A percentile compares a stretch with the other conserved stretches of the same genome.
phyloP scores from a whole-genome alignment of 2,888 invertebrate genomes.

The Masnerella sp. region DNA sequence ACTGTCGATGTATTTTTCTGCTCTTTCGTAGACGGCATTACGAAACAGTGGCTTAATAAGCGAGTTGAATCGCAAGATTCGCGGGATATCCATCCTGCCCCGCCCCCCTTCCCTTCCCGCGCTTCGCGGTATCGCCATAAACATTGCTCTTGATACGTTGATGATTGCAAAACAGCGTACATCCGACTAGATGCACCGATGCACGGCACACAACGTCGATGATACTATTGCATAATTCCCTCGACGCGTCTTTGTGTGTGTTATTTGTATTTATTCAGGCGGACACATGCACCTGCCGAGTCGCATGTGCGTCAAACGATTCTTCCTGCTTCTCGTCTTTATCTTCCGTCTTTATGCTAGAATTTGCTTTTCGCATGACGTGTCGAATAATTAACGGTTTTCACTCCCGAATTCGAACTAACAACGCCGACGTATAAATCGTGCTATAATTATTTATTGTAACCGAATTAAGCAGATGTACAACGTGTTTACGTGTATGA shows the following conservation, averaged over 20 bases:
- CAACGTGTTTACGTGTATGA: too few relatives aligned
- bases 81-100: conserved; percentile 63
- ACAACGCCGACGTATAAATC: too few relatives aligned
- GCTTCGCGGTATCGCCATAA: conserved; percentile 68
- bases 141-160: conserved; percentile 72
- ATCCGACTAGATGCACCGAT: conserved; percentile 75
- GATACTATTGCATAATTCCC: conserved; percentile 59
- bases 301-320: conserved; percentile 45
- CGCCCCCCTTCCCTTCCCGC: conserved; percentile 33
- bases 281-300: conserved; percentile 44
- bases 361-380: conserved; percentile 10
- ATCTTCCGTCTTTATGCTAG: conserved; percentile 36
- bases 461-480: too few relatives aligned
- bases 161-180: conserved; percentile 77
- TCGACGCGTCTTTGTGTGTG: conserved; percentile 14
- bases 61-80: conserved; percentile 72
- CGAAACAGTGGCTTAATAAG: conserved; percentile 74
- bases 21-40: conserved; percentile 65
- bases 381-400: conserved; percentile 5
- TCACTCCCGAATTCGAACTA: not conserved
- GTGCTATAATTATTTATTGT: too few relatives aligned
- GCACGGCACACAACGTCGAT: conserved; percentile 62
- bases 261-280: conserved; percentile 59
- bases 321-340: conserved; percentile 49
- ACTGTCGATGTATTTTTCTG: conserved; percentile 58